Conservation (phyloP, 2,113 vertebrate genomes). For the Cettia cetti region DNA sequence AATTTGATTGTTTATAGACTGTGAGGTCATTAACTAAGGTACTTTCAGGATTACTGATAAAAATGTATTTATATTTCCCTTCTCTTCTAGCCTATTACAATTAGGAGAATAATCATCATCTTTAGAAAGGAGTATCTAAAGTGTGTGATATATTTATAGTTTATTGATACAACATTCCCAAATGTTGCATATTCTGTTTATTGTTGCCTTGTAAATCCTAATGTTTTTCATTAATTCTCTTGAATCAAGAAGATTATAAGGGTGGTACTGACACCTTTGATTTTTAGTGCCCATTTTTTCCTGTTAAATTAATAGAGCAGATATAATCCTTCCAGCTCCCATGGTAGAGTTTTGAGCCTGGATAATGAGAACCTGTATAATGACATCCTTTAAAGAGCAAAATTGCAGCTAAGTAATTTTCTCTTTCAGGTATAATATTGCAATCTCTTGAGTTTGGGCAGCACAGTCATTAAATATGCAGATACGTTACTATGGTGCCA, state of each 20-base stretch:
- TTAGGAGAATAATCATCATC: neutral
- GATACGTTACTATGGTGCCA: neutral
- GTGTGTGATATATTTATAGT: neutral
- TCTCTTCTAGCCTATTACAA: neutral
- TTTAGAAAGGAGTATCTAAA: neutral
- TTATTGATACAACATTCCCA: neutral
- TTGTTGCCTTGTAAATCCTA: neutral
- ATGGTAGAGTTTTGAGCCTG: neutral
- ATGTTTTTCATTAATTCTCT: neutral
- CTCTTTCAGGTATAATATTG: neutral
- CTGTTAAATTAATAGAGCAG: neutral
- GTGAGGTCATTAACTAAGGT: neutral
- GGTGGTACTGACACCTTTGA: neutral
- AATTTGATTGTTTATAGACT: neutral
- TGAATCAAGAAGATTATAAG: neutral
- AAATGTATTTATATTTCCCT: neutral
- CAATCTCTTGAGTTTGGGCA: neutral
- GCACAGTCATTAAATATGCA: neutral
- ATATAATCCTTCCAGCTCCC: neutral
- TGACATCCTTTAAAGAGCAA: neutral
- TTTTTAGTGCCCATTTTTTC: neutral
- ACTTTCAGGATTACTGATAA: neutral
- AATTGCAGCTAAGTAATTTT: neutral
- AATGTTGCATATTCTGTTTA: neutral
- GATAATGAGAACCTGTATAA: neutral